Conservation (phyloP, 2,113 vertebrate genomes). For the Oplegnathus fasciatus region DNA sequence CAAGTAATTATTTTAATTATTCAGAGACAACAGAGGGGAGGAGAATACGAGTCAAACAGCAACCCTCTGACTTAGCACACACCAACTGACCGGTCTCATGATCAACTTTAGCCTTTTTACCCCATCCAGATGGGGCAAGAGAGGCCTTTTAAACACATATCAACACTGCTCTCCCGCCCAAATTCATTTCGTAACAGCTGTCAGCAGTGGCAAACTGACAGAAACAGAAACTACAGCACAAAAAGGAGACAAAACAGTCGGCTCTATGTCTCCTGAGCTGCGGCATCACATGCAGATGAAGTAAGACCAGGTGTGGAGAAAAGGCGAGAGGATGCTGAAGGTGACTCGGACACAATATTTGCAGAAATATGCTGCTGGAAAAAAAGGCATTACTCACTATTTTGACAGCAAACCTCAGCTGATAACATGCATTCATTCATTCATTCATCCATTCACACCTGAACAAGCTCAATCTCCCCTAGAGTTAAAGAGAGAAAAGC, state of each 20-base stretch:
- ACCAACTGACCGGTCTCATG: background rate
- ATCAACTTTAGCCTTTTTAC: conserved; percentile 12
- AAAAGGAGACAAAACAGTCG: background rate
- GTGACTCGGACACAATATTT: background rate
- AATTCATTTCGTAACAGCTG: background rate
- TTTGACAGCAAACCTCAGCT: background rate
- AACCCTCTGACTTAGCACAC: conserved; percentile 15
- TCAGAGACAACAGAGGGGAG: conserved; percentile 8
- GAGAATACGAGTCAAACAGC: background rate
- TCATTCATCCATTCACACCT: background rate
- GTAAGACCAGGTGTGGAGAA: conserved; percentile 8
- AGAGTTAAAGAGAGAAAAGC: background rate
- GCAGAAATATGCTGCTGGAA: background rate
- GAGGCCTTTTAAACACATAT: conserved; percentile 24
- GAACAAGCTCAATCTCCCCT: background rate
- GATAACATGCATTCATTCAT: background rate
- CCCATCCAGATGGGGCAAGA: background rate
- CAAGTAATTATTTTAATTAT: conserved; percentile 44
- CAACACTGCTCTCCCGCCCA: conserved; percentile 7
- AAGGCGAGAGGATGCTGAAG: conserved; percentile 5
- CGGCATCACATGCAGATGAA: background rate
- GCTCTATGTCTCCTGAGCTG: background rate
- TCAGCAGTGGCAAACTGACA: conserved; percentile 4
- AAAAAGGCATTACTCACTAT: background rate
- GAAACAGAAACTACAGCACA: background rate